A percentile compares a stretch with the other conserved stretches of the same genome.
Conservation (phyloP, 2,888 invertebrate genomes). For the Sesamia inferens region DNA sequence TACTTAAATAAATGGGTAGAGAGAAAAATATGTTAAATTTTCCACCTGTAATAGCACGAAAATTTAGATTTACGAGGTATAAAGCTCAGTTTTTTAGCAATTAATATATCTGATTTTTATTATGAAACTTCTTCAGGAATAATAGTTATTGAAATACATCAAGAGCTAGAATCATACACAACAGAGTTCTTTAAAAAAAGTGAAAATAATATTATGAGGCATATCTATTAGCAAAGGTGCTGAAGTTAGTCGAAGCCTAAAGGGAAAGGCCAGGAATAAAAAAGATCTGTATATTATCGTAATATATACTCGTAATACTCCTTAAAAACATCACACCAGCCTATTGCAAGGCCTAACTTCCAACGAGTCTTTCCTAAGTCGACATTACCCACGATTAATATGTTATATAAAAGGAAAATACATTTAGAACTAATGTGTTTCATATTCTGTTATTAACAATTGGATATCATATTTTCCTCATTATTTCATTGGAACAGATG, state of each 20-base stretch:
- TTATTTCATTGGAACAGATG: conserved; percentile 44
- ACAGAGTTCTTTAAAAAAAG: background rate
- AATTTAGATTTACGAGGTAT: too few relatives aligned
- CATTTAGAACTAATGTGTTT: conserved; percentile 36
- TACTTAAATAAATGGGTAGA: conserved; percentile 33
- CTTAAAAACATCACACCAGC: background rate
- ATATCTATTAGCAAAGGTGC: background rate
- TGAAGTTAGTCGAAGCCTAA: background rate
- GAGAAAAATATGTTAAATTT: conserved; percentile 1
- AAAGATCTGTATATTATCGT: background rate
- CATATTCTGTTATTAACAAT: conserved; percentile 46
- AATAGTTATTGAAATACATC: background rate
- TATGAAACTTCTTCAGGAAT: background rate
- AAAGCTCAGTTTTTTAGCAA: background rate
- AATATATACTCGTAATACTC: background rate
- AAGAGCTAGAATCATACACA: background rate
- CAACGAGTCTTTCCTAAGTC: background rate
- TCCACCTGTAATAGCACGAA: background rate
- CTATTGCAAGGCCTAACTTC: background rate
- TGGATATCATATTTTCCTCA: conserved; percentile 49
- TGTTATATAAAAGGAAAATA: conserved; percentile 29
- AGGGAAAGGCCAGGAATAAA: conserved; percentile 6
- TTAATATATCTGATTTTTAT: background rate
- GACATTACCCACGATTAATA: conserved; percentile 1
- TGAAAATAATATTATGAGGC: background rate